Conservation (phyloP, 2,113 vertebrate species). For the Cygnus buccinator region DNA sequence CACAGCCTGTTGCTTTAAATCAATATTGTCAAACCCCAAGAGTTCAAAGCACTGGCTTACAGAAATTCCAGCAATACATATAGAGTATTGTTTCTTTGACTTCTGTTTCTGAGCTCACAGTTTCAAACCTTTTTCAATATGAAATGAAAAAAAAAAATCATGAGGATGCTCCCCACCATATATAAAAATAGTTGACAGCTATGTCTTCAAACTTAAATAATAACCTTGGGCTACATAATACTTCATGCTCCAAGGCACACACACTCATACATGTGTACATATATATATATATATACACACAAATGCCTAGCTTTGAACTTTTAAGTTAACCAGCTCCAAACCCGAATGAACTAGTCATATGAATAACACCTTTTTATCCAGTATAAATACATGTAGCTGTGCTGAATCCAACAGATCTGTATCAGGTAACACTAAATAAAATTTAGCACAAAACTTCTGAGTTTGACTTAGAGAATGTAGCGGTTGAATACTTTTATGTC, state of each 20-base stretch:
- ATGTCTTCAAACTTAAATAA: not conserved
- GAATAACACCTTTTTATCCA: not conserved
- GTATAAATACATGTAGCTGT: not conserved
- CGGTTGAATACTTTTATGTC: not conserved
- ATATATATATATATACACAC: not conserved
- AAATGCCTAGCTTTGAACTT: not conserved
- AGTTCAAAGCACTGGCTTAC: not conserved
- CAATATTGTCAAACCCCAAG: not conserved
- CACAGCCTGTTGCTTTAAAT: slow-evolving; percentile 31
- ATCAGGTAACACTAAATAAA: not conserved
- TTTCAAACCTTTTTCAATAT: not conserved
- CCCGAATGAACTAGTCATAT: not conserved
- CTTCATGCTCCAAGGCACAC: not conserved
- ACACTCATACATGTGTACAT: not conserved
- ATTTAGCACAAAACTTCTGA: not conserved
- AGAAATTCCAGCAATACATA: not conserved
- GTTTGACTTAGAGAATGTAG: not conserved
- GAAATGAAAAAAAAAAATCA: not conserved
- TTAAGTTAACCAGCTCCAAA: not conserved
- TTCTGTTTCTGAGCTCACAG: not conserved
- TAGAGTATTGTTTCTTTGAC: not conserved
- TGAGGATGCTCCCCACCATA: not conserved
- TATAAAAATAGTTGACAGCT: not conserved
- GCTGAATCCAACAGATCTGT: not conserved
- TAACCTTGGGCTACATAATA: not conserved